phyloP scores from a whole-genome alignment of 2,888 invertebrate genomes.

The Nudaria mundana region DNA sequence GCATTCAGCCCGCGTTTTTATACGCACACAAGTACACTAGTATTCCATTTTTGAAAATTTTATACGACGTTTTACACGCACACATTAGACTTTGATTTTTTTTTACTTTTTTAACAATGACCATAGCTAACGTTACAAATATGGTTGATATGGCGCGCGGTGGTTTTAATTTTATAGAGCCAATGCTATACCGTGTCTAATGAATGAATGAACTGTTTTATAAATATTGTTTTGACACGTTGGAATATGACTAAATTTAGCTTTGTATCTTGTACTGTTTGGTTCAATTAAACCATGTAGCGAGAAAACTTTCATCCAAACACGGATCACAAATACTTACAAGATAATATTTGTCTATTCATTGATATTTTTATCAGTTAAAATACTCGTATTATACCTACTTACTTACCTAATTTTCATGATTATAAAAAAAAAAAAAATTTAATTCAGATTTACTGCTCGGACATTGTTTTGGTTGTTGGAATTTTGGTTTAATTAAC shows the following conservation, averaged over 20 bases:
- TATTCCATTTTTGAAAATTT: slow-evolving; percentile 19
- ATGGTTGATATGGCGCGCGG: slow-evolving; percentile 37
- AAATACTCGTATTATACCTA: no score
- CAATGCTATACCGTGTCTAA: slow-evolving; percentile 42
- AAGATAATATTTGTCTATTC: no score
- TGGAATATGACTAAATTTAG: slow-evolving; percentile 46
- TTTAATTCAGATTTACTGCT: no score
- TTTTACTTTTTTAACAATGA: slow-evolving; percentile 47
- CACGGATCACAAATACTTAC: no score
- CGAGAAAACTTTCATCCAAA: no score
- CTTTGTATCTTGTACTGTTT: slow-evolving; percentile 2
- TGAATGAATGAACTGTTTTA: slow-evolving; percentile 32
- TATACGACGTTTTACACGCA: slow-evolving; percentile 3
- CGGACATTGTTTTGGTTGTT: no score
- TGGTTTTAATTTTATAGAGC: slow-evolving; percentile 34
- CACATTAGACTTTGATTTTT: slow-evolving; percentile 31
- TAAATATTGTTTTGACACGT: slow-evolving; percentile 57
- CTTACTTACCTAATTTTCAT: no score
- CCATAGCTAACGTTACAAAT: slow-evolving; percentile 55
- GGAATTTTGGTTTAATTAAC: no score
- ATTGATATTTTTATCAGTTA: no score
- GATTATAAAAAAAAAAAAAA: no score
- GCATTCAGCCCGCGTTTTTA: slow-evolving; percentile 21
- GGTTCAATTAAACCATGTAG: no score
- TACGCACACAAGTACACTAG: slow-evolving; percentile 26